phyloP scores from a whole-genome alignment of 30 jellyfish, hydroid and myxozoan genomes.

The Mastigias papua region DNA sequence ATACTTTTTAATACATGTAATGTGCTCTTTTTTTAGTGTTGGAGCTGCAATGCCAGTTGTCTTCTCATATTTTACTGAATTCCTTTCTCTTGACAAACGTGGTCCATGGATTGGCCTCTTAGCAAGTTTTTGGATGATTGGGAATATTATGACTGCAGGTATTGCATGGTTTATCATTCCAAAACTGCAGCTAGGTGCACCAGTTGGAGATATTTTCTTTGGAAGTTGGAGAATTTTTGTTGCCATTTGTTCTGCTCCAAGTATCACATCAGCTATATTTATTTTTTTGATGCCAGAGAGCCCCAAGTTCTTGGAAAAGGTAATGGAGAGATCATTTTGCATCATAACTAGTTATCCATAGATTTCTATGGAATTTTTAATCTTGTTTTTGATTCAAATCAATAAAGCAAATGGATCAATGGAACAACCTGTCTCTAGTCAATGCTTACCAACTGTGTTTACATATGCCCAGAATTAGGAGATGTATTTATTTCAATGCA shows the following conservation, averaged over 20 bases:
- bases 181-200: slow-evolving; percentile 78
- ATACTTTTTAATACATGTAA: no score
- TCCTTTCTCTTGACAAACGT: slow-evolving; percentile 76
- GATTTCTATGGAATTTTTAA: no score
- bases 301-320: slow-evolving; percentile 89
- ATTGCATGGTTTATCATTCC: slow-evolving; percentile 94
- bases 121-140: slow-evolving; percentile 97
- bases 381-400: no score
- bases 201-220: slow-evolving; percentile 69
- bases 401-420: no score
- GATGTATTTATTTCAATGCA: no score
- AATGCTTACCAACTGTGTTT: no score
- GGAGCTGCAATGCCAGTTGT: slow-evolving; percentile 99
- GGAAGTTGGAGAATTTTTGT: slow-evolving; percentile 98
- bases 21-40: no score
- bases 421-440: no score
- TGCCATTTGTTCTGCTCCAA: slow-evolving; percentile 92
- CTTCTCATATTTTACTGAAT: slow-evolving; percentile 89
- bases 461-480: no score
- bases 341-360: no score
- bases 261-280: slow-evolving; percentile 87
- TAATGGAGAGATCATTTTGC: no score
- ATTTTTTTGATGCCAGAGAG: slow-evolving; percentile 91
- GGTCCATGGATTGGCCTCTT: slow-evolving; percentile 92
- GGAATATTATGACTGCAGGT: slow-evolving; percentile 90